These are phyloP conservation scores for Chaetodon trifascialis DNA, from an alignment of 2,113 vertebrate species.

Conservation along the genomic window DNA sequence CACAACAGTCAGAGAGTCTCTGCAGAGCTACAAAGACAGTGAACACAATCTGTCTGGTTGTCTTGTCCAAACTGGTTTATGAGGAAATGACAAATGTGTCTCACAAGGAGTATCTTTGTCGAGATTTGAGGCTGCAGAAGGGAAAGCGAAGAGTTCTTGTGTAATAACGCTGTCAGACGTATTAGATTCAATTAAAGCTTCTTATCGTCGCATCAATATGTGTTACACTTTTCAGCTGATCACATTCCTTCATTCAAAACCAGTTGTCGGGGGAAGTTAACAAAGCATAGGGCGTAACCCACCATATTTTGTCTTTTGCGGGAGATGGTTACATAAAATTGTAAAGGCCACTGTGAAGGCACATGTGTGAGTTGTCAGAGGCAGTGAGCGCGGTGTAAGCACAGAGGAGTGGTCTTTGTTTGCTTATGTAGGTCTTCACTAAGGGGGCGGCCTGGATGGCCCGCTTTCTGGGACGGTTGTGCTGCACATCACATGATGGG, in stretches of 20 bases:
- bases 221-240: slow-evolving; percentile 16
- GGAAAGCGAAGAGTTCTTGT: slow-evolving; percentile 23
- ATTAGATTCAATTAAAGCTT: slow-evolving; percentile 29
- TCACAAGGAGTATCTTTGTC: background rate
- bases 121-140: slow-evolving; percentile 4
- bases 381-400: slow-evolving; percentile 18
- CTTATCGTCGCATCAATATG: slow-evolving; percentile 6
- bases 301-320: slow-evolving; percentile 6
- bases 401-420: slow-evolving; percentile 71
- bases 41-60: background rate
- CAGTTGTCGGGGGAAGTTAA: slow-evolving; percentile 21
- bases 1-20: background rate
- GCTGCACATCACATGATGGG: slow-evolving; percentile 75
- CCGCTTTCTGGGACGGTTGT: slow-evolving; percentile 69
- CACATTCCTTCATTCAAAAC: slow-evolving; percentile 28
- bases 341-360: slow-evolving; percentile 42
- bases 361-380: slow-evolving; percentile 52
- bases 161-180: slow-evolving; percentile 3
- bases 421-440: slow-evolving; percentile 77
- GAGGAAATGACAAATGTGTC: slow-evolving; percentile 19
- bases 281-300: slow-evolving; percentile 19
- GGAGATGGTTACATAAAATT: slow-evolving; percentile 30
- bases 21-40: slow-evolving; percentile 3
- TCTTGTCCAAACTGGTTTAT: slow-evolving; percentile 19
- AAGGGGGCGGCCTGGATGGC: slow-evolving; percentile 64